These are phyloP conservation scores for Felis chaus DNA, from an alignment of 2,113 vertebrate genomes.

Conservation along the genomic window DNA sequence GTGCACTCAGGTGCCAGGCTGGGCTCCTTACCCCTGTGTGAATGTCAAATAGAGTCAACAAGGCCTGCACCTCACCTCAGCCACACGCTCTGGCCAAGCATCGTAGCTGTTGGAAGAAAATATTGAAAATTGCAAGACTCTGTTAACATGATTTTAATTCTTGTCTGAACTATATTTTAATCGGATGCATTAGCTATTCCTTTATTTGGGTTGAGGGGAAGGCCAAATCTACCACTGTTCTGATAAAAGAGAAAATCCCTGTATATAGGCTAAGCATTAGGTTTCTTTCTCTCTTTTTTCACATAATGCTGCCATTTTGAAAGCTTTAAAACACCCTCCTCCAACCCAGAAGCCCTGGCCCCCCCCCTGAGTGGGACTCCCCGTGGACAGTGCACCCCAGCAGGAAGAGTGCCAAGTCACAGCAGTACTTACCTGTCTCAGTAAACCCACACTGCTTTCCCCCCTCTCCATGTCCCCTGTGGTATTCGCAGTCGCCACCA, in stretches of 20 bases:
- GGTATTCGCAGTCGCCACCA: too few species aligned
- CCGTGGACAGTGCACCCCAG: background rate
- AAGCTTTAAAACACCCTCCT: background rate
- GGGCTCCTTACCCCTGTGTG: too few species aligned
- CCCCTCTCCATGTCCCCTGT: background rate
- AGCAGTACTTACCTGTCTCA: background rate
- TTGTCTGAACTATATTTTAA: background rate
- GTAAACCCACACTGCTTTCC: background rate
- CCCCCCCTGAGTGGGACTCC: background rate
- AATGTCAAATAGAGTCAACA: background rate
- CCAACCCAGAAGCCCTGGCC: background rate
- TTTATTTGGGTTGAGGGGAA: background rate
- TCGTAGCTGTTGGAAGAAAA: background rate
- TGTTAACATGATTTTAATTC: background rate
- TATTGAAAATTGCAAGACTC: background rate
- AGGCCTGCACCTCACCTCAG: background rate
- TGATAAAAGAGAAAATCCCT: background rate
- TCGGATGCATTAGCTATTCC: background rate
- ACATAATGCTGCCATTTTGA: background rate
- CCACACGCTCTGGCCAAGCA: background rate
- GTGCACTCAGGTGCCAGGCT: background rate
- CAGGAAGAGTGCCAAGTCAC: background rate
- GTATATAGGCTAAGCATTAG: background rate
- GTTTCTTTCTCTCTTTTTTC: background rate
- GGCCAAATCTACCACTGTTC: background rate